Evolutionary conservation across 2,888 invertebrate genomes (phyloP).

Genomic region (Gnatocerus cornutus): DNA sequence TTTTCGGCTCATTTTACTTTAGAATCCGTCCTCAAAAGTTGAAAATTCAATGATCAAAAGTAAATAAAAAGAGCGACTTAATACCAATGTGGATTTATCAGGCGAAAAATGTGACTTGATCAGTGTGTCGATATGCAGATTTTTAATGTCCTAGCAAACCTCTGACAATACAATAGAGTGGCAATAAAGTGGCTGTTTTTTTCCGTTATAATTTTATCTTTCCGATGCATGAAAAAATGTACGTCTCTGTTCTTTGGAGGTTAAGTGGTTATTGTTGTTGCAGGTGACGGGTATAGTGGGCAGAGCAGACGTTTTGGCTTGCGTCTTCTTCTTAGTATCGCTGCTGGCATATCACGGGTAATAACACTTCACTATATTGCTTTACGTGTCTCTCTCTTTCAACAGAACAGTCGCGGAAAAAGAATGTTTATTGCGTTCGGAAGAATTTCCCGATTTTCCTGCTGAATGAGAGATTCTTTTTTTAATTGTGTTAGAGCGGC

Average conservation of each 20-base stretch:
- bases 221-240: conserved; percentile 32
- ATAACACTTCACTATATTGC: conserved; percentile 59
- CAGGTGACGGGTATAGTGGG: conserved; percentile 93
- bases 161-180: no score
- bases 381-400: conserved; percentile 39
- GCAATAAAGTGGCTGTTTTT: no score
- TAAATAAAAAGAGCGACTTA: no score
- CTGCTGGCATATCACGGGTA: conserved; percentile 87
- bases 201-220: conserved; percentile 10
- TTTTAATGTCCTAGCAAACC: neutral
- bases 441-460: conserved; percentile 35
- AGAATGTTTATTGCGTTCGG: conserved; percentile 38
- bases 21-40: no score
- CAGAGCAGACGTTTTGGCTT: conserved; percentile 89
- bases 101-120: no score
- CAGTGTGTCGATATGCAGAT: no score
- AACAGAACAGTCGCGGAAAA: conserved; percentile 27
- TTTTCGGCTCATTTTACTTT: no score
- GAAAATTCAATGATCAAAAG: no score
- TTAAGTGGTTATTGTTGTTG: conserved; percentile 60
- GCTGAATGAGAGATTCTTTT: conserved; percentile 31
- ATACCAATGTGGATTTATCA: no score
- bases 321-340: conserved; percentile 87
- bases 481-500: conserved; percentile 1
- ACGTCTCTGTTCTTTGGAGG: conserved; percentile 38